phyloP scores from a whole-genome alignment of 2,888 invertebrate species.

The Luperina testacea region DNA sequence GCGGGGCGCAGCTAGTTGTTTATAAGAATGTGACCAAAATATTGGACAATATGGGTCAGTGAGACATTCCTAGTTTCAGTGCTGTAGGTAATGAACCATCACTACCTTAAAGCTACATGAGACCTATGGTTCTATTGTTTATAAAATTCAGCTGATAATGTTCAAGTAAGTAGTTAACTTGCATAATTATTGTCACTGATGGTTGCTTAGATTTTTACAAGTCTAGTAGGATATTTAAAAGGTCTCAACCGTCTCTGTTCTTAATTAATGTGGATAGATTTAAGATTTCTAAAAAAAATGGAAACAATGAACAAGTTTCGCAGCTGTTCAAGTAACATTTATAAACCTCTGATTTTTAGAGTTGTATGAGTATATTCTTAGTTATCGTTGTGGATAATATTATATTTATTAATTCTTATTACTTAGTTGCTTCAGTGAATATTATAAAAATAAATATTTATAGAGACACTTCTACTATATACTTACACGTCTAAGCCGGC shows the following conservation, averaged over 20 bases:
- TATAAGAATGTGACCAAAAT: background rate
- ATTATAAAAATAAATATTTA: too few species aligned
- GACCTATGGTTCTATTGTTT: background rate
- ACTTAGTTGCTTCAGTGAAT: background rate
- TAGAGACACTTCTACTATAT: background rate
- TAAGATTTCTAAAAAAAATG: background rate
- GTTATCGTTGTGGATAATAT: background rate
- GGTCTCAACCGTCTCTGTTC: too few species aligned
- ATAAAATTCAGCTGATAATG: background rate
- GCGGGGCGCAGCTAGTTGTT: too few species aligned
- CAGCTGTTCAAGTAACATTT: background rate
- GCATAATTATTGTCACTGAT: background rate
- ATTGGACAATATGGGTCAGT: background rate
- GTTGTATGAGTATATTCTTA: background rate
- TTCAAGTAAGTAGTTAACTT: background rate
- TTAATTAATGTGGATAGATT: too few species aligned
- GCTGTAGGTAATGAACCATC: too few species aligned
- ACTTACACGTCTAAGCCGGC: slow-evolving; percentile 47
- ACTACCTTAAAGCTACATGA: too few species aligned
- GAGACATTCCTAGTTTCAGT: too few species aligned
- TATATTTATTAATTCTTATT: too few species aligned
- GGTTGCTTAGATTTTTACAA: slow-evolving; percentile 10
- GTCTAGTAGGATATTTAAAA: background rate
- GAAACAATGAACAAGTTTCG: background rate
- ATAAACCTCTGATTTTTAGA: background rate